These are phyloP conservation scores for Cheilosia vernalis DNA, from an alignment of 2,888 invertebrate species.

Conservation along the genomic window DNA sequence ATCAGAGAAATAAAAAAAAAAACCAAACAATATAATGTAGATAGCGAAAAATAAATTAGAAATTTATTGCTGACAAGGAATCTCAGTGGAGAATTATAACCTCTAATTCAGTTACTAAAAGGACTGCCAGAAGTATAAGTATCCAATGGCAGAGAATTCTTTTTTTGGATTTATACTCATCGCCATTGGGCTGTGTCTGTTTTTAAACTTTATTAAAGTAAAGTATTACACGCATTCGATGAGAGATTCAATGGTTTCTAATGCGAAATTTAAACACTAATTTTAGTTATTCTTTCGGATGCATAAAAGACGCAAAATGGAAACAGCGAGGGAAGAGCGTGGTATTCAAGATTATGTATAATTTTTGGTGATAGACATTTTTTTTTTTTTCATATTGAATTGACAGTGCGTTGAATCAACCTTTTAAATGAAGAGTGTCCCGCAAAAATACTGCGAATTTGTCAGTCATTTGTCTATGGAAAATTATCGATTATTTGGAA, in stretches of 20 bases:
- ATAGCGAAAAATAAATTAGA: not conserved
- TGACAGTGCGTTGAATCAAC: not conserved
- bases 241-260: not conserved
- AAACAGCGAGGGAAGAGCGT: conserved; percentile 21
- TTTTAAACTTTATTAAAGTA: conserved; percentile 62
- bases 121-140: conserved; percentile 16
- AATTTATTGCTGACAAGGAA: not conserved
- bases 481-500: no score
- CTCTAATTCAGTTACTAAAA: conserved; percentile 14
- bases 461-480: no score
- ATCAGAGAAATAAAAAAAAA: conserved; percentile 27
- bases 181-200: conserved; percentile 20
- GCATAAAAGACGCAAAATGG: conserved; percentile 16
- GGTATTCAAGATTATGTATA: not conserved
- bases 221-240: not conserved
- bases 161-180: conserved; percentile 39
- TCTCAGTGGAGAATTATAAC: conserved; percentile 8
- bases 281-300: conserved; percentile 57
- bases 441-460: no score
- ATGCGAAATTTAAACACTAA: not conserved
- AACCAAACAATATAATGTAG: conserved; percentile 16
- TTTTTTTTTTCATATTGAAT: not conserved
- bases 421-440: no score
- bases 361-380: not conserved
- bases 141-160: conserved; percentile 44